phyloP scores from a whole-genome alignment of 2,888 invertebrate genomes.

The Sericinus montela region DNA sequence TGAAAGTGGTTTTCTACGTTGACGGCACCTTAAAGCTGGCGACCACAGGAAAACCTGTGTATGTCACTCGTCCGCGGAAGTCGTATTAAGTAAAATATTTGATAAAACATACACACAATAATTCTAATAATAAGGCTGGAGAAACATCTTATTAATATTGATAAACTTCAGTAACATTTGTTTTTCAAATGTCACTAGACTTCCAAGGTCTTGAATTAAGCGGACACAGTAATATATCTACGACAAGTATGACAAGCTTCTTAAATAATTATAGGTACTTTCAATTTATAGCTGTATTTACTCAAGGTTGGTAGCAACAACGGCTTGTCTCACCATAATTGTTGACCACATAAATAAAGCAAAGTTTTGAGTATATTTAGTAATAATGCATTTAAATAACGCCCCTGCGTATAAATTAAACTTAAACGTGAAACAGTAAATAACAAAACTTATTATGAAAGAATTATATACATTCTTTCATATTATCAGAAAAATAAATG shows the following conservation, averaged over 20 bases:
- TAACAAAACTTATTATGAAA: too few relatives aligned
- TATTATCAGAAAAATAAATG: too few relatives aligned
- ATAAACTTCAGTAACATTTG: not conserved
- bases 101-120: too few relatives aligned
- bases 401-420: too few relatives aligned
- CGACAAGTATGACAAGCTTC: conserved; percentile 7
- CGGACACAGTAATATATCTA: not conserved
- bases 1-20: too few relatives aligned
- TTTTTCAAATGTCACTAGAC: conserved; percentile 10
- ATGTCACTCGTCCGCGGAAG: too few relatives aligned
- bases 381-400: not conserved
- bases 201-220: conserved; percentile 8
- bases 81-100: too few relatives aligned
- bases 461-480: too few relatives aligned
- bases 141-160: not conserved
- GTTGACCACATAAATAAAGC: not conserved
- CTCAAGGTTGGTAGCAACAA: not conserved
- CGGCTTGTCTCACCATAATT: not conserved
- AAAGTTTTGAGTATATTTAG: not conserved
- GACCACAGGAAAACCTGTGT: too few relatives aligned
- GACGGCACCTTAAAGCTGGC: too few relatives aligned
- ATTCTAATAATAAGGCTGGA: too few relatives aligned
- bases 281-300: conserved; percentile 5
- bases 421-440: too few relatives aligned
- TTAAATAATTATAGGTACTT: conserved; percentile 14